phyloP scores from a whole-genome alignment of 2,113 vertebrate species.

The Chaetodon trifascialis region DNA sequence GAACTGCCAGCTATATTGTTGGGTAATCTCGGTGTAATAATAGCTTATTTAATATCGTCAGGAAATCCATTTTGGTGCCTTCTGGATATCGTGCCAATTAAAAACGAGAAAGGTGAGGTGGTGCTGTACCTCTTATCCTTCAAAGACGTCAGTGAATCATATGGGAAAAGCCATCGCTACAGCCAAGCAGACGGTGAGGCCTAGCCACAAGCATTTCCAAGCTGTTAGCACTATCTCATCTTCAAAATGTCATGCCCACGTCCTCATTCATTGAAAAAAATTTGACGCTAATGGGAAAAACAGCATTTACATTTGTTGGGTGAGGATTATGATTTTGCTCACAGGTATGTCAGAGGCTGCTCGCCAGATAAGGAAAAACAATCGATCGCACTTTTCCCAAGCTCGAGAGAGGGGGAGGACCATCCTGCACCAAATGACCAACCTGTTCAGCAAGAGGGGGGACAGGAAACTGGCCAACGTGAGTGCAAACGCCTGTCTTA shows the following conservation, averaged over 20 bases:
- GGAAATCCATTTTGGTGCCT: conserved; percentile 93
- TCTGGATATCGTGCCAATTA: conserved; percentile 96
- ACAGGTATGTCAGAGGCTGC: conserved; percentile 77
- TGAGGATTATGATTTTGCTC: not conserved
- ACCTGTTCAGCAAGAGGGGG: conserved; percentile 85
- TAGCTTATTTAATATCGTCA: conserved; percentile 59
- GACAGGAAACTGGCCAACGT: conserved; percentile 88
- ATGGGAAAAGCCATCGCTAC: conserved; percentile 77
- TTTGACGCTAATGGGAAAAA: not conserved
- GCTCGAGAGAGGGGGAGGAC: conserved; percentile 85
- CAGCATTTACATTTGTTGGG: not conserved
- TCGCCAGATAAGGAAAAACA: conserved; percentile 80
- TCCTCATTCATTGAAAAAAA: not conserved
- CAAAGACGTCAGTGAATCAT: conserved; percentile 92
- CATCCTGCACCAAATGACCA: conserved; percentile 86
- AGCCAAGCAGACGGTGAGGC: conserved; percentile 85
- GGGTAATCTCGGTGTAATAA: not conserved
- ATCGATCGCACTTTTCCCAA: conserved; percentile 81
- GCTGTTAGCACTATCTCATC: not conserved
- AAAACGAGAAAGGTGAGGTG: conserved; percentile 96
- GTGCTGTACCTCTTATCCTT: conserved; percentile 97
- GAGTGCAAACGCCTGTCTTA: conserved; percentile 70
- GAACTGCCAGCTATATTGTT: not conserved
- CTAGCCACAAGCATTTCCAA: too few relatives aligned
- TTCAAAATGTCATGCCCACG: not conserved